A percentile compares a stretch with the other conserved stretches of the same genome.
phyloP scores from a whole-genome alignment of 1,140 invertebrate species.

The Agrypnia vestita region DNA sequence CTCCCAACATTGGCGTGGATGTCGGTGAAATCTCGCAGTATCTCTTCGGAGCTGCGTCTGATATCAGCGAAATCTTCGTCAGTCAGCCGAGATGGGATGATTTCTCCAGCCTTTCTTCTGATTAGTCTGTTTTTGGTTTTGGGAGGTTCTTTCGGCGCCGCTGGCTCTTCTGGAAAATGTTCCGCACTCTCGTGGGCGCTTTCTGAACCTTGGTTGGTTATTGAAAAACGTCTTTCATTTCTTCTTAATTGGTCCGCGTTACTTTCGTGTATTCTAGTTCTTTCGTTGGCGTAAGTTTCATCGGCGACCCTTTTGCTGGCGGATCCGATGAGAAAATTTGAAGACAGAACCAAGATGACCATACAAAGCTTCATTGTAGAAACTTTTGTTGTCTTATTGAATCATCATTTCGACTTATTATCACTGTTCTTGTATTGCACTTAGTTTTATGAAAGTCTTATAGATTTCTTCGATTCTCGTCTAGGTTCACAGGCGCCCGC shows the following conservation, averaged over 20 bases:
- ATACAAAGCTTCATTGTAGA: constrained; percentile 31
- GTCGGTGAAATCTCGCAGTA: constrained; percentile 49
- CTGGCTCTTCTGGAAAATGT: constrained; percentile 30
- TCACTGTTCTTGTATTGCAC: not conserved
- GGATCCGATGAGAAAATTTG: constrained; percentile 10
- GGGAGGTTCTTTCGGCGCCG: not conserved
- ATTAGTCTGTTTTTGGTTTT: constrained; percentile 55
- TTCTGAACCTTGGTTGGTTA: constrained; percentile 50
- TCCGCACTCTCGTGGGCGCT: constrained; percentile 58
- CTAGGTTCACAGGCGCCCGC: not conserved
- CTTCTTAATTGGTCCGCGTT: constrained; percentile 1
- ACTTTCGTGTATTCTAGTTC: not conserved
- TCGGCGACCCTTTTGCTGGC: constrained; percentile 20
- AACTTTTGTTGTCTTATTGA: constrained; percentile 10
- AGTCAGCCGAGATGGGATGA: constrained; percentile 31
- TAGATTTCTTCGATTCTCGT: not conserved
- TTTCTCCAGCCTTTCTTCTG: constrained; percentile 56
- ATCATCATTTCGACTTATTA: not conserved
- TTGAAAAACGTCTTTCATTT: constrained; percentile 43
- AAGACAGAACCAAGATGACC: constrained; percentile 20
- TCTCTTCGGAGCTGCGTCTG: constrained; percentile 54
- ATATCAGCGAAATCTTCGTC: constrained; percentile 51
- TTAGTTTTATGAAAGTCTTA: not conserved
- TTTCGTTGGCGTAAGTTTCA: not conserved
- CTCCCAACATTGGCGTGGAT: constrained; percentile 14